A percentile compares a stretch with the other conserved stretches of the same genome.
Evolutionary conservation across 2,113 vertebrate genomes (phyloP).

Genomic region (Pterocles gutturalis): DNA sequence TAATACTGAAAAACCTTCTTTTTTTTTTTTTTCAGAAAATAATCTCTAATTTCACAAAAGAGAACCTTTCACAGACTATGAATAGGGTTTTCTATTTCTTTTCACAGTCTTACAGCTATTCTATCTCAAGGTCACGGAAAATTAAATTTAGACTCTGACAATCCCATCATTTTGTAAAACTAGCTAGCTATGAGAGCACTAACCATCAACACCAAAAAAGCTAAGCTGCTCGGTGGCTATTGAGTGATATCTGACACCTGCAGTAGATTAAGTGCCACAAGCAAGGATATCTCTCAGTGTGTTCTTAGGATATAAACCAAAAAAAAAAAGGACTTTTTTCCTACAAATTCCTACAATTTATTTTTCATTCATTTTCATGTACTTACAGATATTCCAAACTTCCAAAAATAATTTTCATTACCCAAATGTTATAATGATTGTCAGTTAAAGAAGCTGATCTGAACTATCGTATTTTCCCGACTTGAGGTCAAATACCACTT

Average conservation of each 20-base stretch:
- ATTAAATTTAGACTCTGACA: constrained; percentile 45
- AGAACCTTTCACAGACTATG: background rate
- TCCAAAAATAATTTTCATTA: background rate
- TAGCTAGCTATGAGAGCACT: background rate
- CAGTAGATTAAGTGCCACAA: background rate
- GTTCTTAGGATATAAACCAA: background rate
- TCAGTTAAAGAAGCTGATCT: background rate
- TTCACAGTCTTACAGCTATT: background rate
- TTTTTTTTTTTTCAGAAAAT: background rate
- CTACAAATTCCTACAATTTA: background rate
- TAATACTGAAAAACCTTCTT: background rate
- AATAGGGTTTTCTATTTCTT: background rate
- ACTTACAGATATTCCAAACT: background rate
- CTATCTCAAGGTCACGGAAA: constrained; percentile 27
- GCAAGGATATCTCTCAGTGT: background rate
- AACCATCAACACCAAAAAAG: background rate
- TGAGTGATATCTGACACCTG: background rate
- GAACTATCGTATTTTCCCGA: background rate
- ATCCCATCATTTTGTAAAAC: constrained; percentile 37
- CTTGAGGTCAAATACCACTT: background rate
- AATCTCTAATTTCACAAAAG: background rate
- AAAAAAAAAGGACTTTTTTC: background rate
- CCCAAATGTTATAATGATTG: background rate
- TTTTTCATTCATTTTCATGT: background rate
- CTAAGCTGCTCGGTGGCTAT: background rate